These are phyloP conservation scores for Propithecus perrieri DNA, from an alignment of 2,797 vertebrate genomes.

Conservation along the genomic window DNA sequence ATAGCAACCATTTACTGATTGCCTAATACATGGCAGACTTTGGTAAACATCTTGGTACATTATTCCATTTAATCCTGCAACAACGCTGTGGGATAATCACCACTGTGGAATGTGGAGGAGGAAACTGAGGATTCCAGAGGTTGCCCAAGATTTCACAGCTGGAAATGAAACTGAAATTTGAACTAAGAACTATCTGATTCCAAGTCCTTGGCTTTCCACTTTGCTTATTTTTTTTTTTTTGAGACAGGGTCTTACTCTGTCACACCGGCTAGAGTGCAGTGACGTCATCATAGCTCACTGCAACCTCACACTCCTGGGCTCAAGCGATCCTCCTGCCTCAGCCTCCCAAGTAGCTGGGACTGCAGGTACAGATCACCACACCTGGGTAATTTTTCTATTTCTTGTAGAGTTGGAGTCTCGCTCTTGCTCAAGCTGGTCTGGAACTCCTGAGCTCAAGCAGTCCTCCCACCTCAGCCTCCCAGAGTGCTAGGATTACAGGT, in stretches of 20 bases:
- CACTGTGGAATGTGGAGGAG: neutral
- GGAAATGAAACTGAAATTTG: constrained; percentile 18
- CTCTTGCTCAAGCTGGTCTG: neutral
- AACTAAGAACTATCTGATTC: neutral
- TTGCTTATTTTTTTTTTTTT: constrained; percentile 6
- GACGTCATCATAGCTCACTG: neutral
- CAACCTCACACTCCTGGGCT: neutral
- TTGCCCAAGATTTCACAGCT: constrained; percentile 32
- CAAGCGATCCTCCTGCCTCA: neutral
- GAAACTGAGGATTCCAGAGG: constrained; percentile 1
- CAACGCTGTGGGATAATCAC: neutral
- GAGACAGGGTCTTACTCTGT: neutral
- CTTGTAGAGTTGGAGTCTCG: neutral
- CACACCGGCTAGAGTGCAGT: neutral
- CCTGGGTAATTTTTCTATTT: no score
- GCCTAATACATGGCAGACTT: neutral
- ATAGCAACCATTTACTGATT: neutral
- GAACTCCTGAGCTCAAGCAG: neutral
- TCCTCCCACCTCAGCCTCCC: neutral
- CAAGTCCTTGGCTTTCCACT: neutral
- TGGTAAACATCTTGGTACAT: neutral
- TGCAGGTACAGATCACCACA: neutral
- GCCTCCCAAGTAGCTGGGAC: neutral
- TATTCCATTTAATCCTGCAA: neutral
- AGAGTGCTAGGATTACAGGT: neutral